Evolutionary conservation across 2,797 vertebrate genomes (phyloP).

Genomic region (Cygnus olor): DNA sequence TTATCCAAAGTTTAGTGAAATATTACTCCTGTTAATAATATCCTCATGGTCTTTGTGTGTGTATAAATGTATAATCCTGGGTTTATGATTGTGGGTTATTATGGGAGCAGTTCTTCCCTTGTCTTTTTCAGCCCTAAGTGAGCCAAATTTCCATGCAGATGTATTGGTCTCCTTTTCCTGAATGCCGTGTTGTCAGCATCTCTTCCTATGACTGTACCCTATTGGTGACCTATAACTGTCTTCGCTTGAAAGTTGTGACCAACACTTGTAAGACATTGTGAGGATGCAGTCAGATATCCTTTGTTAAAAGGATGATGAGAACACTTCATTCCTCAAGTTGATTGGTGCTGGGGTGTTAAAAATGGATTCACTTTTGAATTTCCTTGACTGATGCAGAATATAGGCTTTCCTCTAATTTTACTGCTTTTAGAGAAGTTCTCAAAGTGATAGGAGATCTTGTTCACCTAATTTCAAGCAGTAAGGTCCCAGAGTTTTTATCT

Average conservation of each 20-base stretch:
- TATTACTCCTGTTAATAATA: neutral
- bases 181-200: rapidly evolving
- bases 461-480: neutral
- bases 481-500: neutral
- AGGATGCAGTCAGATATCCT: neutral
- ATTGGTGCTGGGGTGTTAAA: neutral
- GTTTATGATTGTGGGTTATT: neutral
- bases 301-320: neutral
- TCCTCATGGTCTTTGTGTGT: neutral
- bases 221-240: neutral
- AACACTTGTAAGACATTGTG: neutral
- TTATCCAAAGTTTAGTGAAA: neutral
- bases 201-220: neutral
- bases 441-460: neutral
- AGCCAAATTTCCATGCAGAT: neutral
- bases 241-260: neutral
- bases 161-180: neutral
- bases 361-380: neutral
- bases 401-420: neutral
- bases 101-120: neutral
- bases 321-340: neutral
- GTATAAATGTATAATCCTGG: neutral
- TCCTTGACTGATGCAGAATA: neutral
- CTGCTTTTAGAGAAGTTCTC: neutral
- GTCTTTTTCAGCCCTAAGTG: neutral